These are phyloP conservation scores for Haemorhous mexicanus DNA, from an alignment of 2,113 vertebrate species.

Conservation along the genomic window DNA sequence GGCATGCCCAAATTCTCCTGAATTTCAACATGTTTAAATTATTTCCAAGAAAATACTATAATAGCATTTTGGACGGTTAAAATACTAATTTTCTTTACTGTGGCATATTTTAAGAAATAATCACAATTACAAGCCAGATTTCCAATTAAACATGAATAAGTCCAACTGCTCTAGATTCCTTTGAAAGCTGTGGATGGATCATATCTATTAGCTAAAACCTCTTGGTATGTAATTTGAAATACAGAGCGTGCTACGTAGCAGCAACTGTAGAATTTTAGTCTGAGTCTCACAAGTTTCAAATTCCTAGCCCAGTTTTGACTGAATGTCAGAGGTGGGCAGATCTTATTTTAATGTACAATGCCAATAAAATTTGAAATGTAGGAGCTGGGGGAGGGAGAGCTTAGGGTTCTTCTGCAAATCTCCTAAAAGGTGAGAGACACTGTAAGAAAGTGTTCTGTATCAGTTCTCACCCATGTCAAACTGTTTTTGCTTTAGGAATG, in stretches of 20 bases:
- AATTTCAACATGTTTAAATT: background rate
- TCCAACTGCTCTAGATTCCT: background rate
- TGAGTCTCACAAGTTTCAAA: background rate
- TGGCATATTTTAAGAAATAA: background rate
- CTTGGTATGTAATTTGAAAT: background rate
- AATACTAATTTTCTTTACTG: background rate
- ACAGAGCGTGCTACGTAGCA: background rate
- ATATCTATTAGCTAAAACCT: background rate
- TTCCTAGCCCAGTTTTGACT: background rate
- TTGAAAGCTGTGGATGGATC: background rate
- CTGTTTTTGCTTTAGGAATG: background rate
- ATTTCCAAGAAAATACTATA: background rate
- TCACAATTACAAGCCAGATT: background rate
- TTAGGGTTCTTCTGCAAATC: background rate
- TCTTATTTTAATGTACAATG: background rate
- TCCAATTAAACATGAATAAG: background rate
- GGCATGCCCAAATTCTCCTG: fast-evolving
- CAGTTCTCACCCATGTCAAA: background rate
- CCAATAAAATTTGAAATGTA: background rate
- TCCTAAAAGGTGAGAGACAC: background rate
- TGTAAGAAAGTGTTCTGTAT: background rate
- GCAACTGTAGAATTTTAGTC: background rate
- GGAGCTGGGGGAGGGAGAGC: fast-evolving
- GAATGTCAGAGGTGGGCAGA: background rate
- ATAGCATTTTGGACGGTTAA: background rate